phyloP scores from a whole-genome alignment of 2,888 invertebrate species.

The Sisyra nigra region DNA sequence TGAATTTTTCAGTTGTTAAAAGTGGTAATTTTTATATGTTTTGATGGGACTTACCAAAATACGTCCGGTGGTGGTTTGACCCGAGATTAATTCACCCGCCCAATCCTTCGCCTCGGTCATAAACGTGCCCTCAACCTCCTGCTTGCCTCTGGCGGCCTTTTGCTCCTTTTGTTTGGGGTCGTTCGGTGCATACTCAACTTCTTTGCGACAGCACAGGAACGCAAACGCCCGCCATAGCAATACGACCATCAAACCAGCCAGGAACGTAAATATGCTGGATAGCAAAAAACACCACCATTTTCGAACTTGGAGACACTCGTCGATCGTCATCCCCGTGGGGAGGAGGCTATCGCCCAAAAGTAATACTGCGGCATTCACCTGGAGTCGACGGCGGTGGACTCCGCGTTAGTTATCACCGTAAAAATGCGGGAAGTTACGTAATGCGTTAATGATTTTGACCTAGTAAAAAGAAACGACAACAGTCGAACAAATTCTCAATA shows the following conservation, averaged over 20 bases:
- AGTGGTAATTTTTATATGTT: too few species aligned
- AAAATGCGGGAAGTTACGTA: background rate
- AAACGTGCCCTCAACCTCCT: conserved; percentile 97
- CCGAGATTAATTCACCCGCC: conserved; percentile 99
- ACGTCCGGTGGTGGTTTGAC: conserved; percentile 98
- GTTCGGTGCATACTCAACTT: conserved; percentile 79
- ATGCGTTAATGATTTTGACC: too few species aligned
- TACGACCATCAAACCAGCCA: conserved; percentile 84
- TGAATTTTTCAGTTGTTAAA: too few species aligned
- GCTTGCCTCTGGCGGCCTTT: conserved; percentile 74
- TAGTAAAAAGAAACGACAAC: too few species aligned
- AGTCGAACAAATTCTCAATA: too few species aligned
- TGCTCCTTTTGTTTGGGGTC: conserved; percentile 89
- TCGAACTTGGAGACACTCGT: conserved; percentile 82
- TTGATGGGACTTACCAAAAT: conserved; percentile 68
- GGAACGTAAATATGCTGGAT: conserved; percentile 92
- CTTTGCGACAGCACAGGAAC: conserved; percentile 81
- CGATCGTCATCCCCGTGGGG: conserved; percentile 27
- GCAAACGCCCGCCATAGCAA: conserved; percentile 86
- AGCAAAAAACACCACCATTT: conserved; percentile 98
- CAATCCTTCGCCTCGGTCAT: conserved; percentile 99
- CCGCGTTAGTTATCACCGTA: background rate
- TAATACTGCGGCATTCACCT: conserved; percentile 15
- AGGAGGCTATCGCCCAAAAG: conserved; percentile 16
- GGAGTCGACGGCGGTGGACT: too few species aligned